Evolutionary conservation across 2,113 vertebrate species (phyloP).

Genomic region (Lamprologus speciosus): DNA sequence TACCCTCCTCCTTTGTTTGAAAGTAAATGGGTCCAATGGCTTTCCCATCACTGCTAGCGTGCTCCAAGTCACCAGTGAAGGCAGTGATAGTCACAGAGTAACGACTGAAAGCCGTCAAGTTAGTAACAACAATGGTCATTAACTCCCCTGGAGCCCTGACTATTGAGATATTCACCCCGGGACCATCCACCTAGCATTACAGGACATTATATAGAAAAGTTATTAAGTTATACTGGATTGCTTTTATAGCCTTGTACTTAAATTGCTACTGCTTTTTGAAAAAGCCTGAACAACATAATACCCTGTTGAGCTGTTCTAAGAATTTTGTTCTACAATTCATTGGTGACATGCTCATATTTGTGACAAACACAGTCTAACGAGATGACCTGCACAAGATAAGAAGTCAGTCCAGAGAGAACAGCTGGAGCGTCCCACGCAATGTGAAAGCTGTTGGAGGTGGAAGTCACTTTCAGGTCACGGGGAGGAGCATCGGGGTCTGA

Average conservation of each 20-base stretch:
- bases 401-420: slow-evolving; percentile 84
- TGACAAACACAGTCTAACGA: slow-evolving; percentile 63
- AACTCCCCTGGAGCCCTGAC: slow-evolving; percentile 74
- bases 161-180: slow-evolving; percentile 73
- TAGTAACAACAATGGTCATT: slow-evolving; percentile 73
- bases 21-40: slow-evolving; percentile 70
- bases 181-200: slow-evolving; percentile 73
- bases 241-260: not conserved
- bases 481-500: slow-evolving; percentile 87
- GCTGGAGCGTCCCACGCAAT: slow-evolving; percentile 81
- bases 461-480: slow-evolving; percentile 71
- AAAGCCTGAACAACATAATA: not conserved
- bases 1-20: slow-evolving; percentile 88
- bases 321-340: not conserved
- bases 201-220: not conserved
- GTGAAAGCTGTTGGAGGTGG: slow-evolving; percentile 77
- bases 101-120: slow-evolving; percentile 83
- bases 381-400: slow-evolving; percentile 82
- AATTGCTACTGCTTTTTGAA: not conserved
- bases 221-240: not conserved
- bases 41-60: slow-evolving; percentile 75
- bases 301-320: not conserved
- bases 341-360: not conserved
- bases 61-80: slow-evolving; percentile 77
- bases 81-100: slow-evolving; percentile 83